These are phyloP conservation scores for Lasioglossum villosulum DNA, from an alignment of 2,888 invertebrate genomes.

Conservation along the genomic window DNA sequence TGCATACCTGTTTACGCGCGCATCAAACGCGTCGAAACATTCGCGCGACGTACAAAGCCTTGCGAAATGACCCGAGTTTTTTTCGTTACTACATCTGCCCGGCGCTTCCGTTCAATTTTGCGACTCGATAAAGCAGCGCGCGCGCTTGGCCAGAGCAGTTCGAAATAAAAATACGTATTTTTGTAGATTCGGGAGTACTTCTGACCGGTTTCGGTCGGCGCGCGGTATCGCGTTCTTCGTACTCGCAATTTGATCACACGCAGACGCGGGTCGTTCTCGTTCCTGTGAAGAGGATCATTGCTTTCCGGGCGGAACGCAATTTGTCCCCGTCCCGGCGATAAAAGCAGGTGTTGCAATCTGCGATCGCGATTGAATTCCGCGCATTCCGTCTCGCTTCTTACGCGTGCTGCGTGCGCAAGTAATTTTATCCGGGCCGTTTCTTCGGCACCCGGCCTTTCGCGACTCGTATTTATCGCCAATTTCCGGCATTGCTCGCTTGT, in stretches of 20 bases:
- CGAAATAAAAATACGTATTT: background rate
- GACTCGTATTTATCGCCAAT: constrained; percentile 32
- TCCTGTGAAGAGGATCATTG: background rate
- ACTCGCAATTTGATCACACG: background rate
- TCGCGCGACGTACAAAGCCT: background rate
- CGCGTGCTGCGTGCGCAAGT: constrained; percentile 1
- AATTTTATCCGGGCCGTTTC: constrained; percentile 32
- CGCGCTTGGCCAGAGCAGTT: background rate
- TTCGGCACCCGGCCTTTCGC: background rate
- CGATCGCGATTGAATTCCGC: constrained; percentile 41
- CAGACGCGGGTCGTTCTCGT: background rate
- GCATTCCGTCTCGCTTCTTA: constrained; percentile 31
- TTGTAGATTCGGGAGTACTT: background rate
- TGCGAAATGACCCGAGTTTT: no score
- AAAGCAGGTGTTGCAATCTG: constrained; percentile 44
- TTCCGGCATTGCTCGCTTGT: constrained; percentile 1
- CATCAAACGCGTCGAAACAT: background rate
- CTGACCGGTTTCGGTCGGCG: background rate
- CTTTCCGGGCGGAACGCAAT: constrained; percentile 37
- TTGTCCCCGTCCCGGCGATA: constrained; percentile 20
- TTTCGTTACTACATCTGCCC: background rate
- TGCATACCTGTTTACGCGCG: background rate
- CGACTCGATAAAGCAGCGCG: background rate
- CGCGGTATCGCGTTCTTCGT: background rate
- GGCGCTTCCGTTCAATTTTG: background rate